These are phyloP conservation scores for Pseudococcus longispinus DNA, from an alignment of 2,888 invertebrate species.

Conservation along the genomic window DNA sequence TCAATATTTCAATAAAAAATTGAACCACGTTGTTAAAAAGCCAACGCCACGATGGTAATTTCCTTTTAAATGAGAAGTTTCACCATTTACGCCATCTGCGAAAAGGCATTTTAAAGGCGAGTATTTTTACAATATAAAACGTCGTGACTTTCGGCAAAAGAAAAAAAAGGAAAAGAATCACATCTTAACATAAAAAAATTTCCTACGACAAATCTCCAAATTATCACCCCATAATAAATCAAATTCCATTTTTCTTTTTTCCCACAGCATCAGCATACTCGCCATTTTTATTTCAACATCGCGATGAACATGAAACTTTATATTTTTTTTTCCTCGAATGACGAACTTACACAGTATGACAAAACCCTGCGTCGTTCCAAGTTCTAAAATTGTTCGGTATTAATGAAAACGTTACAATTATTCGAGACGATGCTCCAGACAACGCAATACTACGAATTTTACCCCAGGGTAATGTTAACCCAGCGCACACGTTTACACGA, in stretches of 20 bases:
- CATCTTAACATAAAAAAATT: background rate
- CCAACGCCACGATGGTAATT: background rate
- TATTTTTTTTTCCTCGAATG: background rate
- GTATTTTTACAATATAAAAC: constrained; percentile 2
- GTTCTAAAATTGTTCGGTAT: background rate
- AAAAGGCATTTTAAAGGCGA: background rate
- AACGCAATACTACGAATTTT: background rate
- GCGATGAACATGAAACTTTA: background rate
- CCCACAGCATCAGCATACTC: background rate
- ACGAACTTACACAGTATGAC: background rate
- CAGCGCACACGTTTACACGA: constrained; percentile 48
- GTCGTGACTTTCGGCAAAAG: background rate
- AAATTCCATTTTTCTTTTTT: background rate
- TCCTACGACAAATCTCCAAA: constrained; percentile 13
- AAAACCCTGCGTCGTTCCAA: background rate
- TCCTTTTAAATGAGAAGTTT: constrained; percentile 13
- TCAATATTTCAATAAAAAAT: constrained; percentile 18
- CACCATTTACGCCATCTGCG: background rate
- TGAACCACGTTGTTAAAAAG: background rate
- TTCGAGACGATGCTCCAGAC: background rate
- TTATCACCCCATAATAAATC: constrained; percentile 4
- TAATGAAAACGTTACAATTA: constrained; percentile 15
- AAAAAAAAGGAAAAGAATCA: background rate
- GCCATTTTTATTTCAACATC: background rate
- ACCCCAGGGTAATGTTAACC: background rate